Evolutionary conservation across 2,888 invertebrate species (phyloP).

Genomic region (Hymenopus coronatus): DNA sequence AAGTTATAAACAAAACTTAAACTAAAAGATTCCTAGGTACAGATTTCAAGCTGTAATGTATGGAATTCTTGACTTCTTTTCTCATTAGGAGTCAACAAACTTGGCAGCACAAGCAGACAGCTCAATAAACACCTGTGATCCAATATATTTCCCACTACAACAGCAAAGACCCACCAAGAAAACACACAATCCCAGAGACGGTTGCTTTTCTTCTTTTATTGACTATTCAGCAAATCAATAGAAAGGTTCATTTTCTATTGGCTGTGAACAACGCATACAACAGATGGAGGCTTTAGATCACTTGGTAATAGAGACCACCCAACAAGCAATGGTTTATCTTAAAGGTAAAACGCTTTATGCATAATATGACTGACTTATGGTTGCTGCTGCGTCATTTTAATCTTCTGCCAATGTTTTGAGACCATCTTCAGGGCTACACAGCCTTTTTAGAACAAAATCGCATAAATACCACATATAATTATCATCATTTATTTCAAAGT

Average conservation of each 20-base stretch:
- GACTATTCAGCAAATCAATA: background rate
- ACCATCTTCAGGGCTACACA: too few relatives aligned
- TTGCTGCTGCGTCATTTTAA: too few relatives aligned
- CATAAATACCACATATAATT: too few relatives aligned
- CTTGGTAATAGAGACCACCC: background rate
- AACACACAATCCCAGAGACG: background rate
- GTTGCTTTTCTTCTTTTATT: background rate
- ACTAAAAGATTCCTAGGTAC: too few relatives aligned
- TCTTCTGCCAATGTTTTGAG: too few relatives aligned
- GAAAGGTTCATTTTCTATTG: background rate
- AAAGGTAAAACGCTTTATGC: too few relatives aligned
- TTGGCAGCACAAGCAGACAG: background rate
- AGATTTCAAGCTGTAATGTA: too few relatives aligned
- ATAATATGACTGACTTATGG: too few relatives aligned
- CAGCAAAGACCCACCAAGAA: background rate
- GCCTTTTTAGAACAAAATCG: too few relatives aligned
- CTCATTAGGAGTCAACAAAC: background rate
- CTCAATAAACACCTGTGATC: background rate
- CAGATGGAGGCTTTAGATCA: background rate
- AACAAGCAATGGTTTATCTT: too few relatives aligned
- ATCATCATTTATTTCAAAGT: too few relatives aligned
- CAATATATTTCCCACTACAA: background rate
- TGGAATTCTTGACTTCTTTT: background rate
- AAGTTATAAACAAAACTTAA: too few relatives aligned
- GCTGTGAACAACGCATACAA: background rate